Evolutionary conservation across 2,888 invertebrate species (phyloP).

Genomic region (Caenorhabditis panamensis): DNA sequence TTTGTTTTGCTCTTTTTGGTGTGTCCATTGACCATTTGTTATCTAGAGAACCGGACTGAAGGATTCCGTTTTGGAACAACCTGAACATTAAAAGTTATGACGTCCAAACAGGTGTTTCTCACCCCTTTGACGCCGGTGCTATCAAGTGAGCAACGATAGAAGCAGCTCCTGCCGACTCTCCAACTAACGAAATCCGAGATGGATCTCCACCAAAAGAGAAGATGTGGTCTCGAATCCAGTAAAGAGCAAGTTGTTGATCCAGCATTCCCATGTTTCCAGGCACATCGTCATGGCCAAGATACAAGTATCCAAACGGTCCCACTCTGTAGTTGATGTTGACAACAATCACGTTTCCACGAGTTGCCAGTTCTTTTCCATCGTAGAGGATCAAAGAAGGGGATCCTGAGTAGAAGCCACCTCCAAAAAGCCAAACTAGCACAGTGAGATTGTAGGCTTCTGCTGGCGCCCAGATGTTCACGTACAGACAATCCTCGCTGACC

Average conservation of each 20-base stretch:
- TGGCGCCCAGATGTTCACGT: slow-evolving; percentile 93
- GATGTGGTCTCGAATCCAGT: slow-evolving; percentile 94
- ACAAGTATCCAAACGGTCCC: slow-evolving; percentile 94
- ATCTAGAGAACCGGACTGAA: slow-evolving; percentile 95
- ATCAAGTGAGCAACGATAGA: slow-evolving; percentile 85
- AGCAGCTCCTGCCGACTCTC: slow-evolving; percentile 96
- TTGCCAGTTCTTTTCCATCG: slow-evolving; percentile 84
- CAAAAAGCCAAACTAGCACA: slow-evolving; percentile 81
- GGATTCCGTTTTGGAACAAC: slow-evolving; percentile 88
- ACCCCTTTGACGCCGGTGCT: slow-evolving; percentile 85
- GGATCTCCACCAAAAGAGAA: slow-evolving; percentile 93
- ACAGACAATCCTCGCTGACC: slow-evolving; percentile 94
- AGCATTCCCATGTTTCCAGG: slow-evolving; percentile 93
- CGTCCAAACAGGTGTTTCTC: neutral
- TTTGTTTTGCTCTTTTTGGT: slow-evolving; percentile 87
- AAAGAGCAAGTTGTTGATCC: slow-evolving; percentile 94
- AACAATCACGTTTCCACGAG: slow-evolving; percentile 92
- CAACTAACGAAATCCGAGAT: slow-evolving; percentile 89
- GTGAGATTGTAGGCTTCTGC: slow-evolving; percentile 75
- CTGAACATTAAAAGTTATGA: slow-evolving; percentile 23
- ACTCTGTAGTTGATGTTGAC: slow-evolving; percentile 88
- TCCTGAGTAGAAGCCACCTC: slow-evolving; percentile 82
- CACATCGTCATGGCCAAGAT: slow-evolving; percentile 87
- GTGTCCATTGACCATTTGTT: slow-evolving; percentile 97
- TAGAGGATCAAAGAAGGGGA: slow-evolving; percentile 82